Conservation (phyloP, 1,140 invertebrate species). For the Drosophila pachea region DNA sequence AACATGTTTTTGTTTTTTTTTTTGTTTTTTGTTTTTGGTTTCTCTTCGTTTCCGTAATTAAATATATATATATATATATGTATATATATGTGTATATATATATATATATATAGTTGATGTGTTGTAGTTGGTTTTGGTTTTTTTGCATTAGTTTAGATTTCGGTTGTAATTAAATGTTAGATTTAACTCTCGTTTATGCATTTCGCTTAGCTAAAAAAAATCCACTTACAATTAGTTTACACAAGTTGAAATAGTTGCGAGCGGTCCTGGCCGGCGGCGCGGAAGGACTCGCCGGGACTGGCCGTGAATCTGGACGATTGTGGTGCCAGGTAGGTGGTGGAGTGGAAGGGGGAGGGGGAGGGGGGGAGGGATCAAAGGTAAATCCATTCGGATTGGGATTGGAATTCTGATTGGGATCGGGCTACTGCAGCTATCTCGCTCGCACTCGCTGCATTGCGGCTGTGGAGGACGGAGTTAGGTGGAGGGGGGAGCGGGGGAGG, state of each 20-base stretch:
- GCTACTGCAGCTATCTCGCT: too few species aligned
- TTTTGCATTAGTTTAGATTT: constrained; percentile 36
- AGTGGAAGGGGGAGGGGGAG: too few species aligned
- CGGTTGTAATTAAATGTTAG: constrained; percentile 53
- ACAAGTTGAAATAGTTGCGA: constrained; percentile 61
- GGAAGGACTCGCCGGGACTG: too few species aligned
- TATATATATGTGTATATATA: constrained; percentile 25
- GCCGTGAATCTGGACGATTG: too few species aligned
- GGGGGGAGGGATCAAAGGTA: too few species aligned
- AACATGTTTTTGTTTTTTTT: constrained; percentile 45
- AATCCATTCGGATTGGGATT: too few species aligned
- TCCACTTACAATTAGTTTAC: constrained; percentile 71
- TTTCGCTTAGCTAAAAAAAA: constrained; percentile 74
- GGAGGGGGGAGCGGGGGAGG: background rate
- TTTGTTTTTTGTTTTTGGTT: constrained; percentile 31
- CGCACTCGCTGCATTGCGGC: too few species aligned
- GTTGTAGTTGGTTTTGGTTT: constrained; percentile 29
- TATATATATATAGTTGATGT: constrained; percentile 17
- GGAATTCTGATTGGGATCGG: too few species aligned
- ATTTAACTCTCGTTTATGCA: constrained; percentile 70
- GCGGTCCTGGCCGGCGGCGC: constrained; percentile 11
- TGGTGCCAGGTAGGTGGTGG: too few species aligned
- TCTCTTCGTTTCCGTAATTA: constrained; percentile 51
- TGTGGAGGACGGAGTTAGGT: too few species aligned
- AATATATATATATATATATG: constrained; percentile 56